phyloP scores from a whole-genome alignment of 2,888 invertebrate species.

The Baronia brevicornis region DNA sequence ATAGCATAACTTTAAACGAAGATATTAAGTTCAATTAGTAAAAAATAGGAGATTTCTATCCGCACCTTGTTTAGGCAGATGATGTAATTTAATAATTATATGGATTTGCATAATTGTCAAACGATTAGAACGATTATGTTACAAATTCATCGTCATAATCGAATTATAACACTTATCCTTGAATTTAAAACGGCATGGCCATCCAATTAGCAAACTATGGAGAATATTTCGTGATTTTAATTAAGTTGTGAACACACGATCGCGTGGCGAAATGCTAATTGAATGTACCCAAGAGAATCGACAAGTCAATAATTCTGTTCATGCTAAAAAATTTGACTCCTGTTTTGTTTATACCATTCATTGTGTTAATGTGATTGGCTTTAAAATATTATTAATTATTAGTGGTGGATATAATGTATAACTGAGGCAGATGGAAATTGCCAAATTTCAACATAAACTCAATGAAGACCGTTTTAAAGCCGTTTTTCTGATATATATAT shows the following conservation, averaged over 20 bases:
- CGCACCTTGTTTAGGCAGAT: constrained; percentile 8
- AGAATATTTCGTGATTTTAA: constrained; percentile 14
- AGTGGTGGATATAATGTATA: too few relatives aligned
- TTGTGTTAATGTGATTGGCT: too few relatives aligned
- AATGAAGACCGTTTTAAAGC: too few relatives aligned
- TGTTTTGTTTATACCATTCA: too few relatives aligned
- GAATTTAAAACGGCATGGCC: constrained; percentile 12
- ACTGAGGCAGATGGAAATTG: too few relatives aligned
- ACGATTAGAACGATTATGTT: constrained; percentile 8
- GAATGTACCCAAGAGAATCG: constrained; percentile 20
- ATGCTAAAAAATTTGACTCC: too few relatives aligned
- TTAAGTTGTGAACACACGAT: constrained; percentile 15
- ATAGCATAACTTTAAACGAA: too few relatives aligned
- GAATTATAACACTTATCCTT: constrained; percentile 13
- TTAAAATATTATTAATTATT: too few relatives aligned
- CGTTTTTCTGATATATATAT: too few relatives aligned
- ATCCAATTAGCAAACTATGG: constrained; percentile 17
- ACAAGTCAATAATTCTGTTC: too few relatives aligned
- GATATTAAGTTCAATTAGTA: too few relatives aligned
- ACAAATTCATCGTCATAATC: constrained; percentile 9
- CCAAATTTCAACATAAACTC: too few relatives aligned
- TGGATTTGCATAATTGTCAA: constrained; percentile 6
- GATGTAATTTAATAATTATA: constrained; percentile 4
- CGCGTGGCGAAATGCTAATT: constrained; percentile 31
- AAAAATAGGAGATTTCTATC: background rate